Conservation (phyloP, 2,888 invertebrate species). For the Anodontia alba region DNA sequence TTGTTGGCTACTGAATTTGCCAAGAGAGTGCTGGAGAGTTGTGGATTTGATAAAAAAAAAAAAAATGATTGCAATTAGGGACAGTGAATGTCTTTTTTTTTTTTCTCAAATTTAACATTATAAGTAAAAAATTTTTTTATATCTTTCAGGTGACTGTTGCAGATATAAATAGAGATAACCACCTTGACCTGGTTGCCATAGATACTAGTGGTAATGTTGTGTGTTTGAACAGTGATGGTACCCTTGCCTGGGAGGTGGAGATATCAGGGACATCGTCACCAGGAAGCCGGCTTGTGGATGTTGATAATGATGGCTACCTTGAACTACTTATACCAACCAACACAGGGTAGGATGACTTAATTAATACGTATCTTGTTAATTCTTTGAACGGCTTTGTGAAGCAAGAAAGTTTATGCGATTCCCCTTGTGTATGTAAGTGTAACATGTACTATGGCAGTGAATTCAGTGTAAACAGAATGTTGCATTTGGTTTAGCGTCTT, state of each 20-base stretch:
- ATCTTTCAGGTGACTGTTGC: constrained; percentile 76
- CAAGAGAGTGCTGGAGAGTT: too few relatives aligned
- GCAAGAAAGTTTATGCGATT: not conserved
- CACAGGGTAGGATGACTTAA: constrained; percentile 73
- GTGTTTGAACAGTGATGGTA: constrained; percentile 72
- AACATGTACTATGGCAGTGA: too few relatives aligned
- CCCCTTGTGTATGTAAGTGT: too few relatives aligned
- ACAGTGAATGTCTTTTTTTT: too few relatives aligned
- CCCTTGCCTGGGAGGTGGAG: constrained; percentile 73
- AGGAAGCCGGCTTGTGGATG: constrained; percentile 76
- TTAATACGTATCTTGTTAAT: not conserved
- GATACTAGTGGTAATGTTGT: constrained; percentile 79
- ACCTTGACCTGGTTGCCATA: constrained; percentile 75
- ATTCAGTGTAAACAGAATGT: too few relatives aligned
- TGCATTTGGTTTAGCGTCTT: too few relatives aligned
- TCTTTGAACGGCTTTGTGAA: not conserved
- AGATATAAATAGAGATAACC: constrained; percentile 75
- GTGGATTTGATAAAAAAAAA: too few relatives aligned
- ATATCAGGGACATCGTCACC: constrained; percentile 74
- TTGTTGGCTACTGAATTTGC: too few relatives aligned
- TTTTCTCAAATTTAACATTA: too few relatives aligned
- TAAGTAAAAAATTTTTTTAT: too few relatives aligned
- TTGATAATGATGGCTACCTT: constrained; percentile 74
- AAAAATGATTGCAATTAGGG: too few relatives aligned
- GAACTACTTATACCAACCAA: constrained; percentile 79